Evolutionary conservation across 2,888 invertebrate genomes (phyloP).

Genomic region (Anticlea derivata): DNA sequence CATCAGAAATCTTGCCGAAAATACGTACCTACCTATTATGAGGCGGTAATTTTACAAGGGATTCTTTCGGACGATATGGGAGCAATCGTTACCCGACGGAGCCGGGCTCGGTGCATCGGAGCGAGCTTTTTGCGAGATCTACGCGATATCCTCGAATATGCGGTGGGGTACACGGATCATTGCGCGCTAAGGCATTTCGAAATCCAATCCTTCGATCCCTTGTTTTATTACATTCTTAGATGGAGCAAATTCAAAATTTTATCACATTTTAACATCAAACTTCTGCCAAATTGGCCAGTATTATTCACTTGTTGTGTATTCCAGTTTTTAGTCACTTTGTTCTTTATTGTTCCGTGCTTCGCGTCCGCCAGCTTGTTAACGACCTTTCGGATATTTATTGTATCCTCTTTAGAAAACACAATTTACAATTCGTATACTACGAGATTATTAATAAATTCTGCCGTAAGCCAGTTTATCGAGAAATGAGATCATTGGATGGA

Average conservation of each 20-base stretch:
- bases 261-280: conserved; percentile 42
- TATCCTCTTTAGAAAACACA: conserved; percentile 80
- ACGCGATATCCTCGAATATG: conserved; percentile 72
- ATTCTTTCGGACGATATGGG: conserved; percentile 76
- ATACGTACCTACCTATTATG: conserved; percentile 73
- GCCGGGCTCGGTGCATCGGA: conserved; percentile 56
- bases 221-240: conserved; percentile 46
- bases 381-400: conserved; percentile 80
- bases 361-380: conserved; percentile 75
- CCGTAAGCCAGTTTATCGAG: conserved; percentile 29
- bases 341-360: conserved; percentile 77
- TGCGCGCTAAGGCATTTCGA: conserved; percentile 53
- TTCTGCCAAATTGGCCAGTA: conserved; percentile 58
- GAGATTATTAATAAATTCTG: conserved; percentile 35
- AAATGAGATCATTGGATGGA: conserved; percentile 23
- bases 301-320: conserved; percentile 60
- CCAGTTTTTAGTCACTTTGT: conserved; percentile 68
- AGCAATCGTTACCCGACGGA: conserved; percentile 71
- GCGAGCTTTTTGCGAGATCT: conserved; percentile 70
- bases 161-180: conserved; percentile 60
- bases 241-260: conserved; percentile 37
- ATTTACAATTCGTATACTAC: conserved; percentile 73
- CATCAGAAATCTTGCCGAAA: conserved; percentile 81
- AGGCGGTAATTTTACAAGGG: conserved; percentile 79
- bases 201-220: conserved; percentile 50